These are phyloP conservation scores for Probosciger aterrimus DNA, from an alignment of 2,113 vertebrate species.

Conservation along the genomic window DNA sequence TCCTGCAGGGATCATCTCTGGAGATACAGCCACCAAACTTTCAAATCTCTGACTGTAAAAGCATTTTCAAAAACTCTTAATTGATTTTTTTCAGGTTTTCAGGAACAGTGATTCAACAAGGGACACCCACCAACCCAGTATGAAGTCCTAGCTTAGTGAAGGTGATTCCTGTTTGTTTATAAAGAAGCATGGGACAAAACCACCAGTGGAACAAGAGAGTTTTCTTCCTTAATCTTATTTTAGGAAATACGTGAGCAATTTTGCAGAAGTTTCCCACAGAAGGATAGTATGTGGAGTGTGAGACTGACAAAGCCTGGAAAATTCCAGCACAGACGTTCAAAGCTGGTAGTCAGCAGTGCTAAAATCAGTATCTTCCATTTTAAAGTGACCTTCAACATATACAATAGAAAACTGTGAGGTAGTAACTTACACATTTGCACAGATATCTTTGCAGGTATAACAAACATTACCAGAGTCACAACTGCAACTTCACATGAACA, in stretches of 20 bases:
- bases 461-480: background rate
- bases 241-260: background rate
- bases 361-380: background rate
- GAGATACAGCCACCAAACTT: background rate
- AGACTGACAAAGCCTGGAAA: conserved; percentile 1
- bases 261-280: background rate
- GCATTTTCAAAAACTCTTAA: background rate
- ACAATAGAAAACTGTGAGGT: fast-evolving
- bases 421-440: background rate
- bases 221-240: conserved; percentile 18
- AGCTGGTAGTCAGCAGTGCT: background rate
- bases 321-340: background rate
- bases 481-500: background rate
- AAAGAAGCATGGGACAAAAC: background rate
- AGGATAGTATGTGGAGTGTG: background rate
- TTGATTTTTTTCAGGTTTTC: background rate
- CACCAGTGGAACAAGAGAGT: background rate
- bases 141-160: background rate
- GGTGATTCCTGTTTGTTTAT: background rate
- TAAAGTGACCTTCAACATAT: background rate
- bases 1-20: background rate
- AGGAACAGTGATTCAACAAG: background rate
- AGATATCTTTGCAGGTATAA: background rate
- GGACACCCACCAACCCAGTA: background rate
- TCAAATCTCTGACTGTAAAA: background rate